Conservation (phyloP, 1,140 invertebrate genomes). For the Aphaenogaster floridana region DNA sequence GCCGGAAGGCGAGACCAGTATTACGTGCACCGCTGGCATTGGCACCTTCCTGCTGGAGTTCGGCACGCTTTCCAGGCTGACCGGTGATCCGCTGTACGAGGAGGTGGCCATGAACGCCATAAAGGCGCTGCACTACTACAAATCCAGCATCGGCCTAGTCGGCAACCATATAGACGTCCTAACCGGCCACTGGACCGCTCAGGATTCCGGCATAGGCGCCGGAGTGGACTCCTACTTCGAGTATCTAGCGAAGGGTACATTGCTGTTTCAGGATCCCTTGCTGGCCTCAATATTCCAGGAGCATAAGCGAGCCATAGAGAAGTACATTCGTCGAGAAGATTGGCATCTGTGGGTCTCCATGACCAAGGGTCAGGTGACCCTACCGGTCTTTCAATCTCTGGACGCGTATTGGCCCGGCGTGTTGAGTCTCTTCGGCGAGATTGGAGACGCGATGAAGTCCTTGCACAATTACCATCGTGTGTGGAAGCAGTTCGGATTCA, state of each 20-base stretch:
- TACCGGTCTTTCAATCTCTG: constrained; percentile 99
- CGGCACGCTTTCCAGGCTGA: constrained; percentile 97
- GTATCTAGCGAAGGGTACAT: constrained; percentile 98
- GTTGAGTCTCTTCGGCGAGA: constrained; percentile 94
- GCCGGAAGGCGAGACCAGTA: constrained; percentile 96
- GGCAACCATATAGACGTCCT: constrained; percentile 99
- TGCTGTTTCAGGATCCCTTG: constrained; percentile 93
- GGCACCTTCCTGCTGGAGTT: constrained; percentile 99
- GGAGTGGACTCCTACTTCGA: constrained; percentile 99
- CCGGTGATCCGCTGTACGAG: constrained; percentile 98
- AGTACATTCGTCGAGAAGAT: constrained; percentile 96
- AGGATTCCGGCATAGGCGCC: constrained; percentile 96
- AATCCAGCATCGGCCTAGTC: constrained; percentile 95
- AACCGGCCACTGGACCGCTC: constrained; percentile 98
- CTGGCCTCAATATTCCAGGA: constrained; percentile 97
- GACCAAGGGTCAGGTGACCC: constrained; percentile 97
- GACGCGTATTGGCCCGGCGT: constrained; percentile 99
- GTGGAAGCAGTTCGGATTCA: constrained; percentile 98
- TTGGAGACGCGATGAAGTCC: constrained; percentile 96
- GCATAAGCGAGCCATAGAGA: constrained; percentile 93
- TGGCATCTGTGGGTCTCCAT: constrained; percentile 99
- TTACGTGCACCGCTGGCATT: constrained; percentile 99
- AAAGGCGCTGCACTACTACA: constrained; percentile 94
- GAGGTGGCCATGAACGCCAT: constrained; percentile 97
- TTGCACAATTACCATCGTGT: constrained; percentile 98